Evolutionary conservation across 2,797 vertebrate genomes (phyloP), one percentile per base, ranked within the genome.

Genomic region (Sandelia bainsii): DNA sequence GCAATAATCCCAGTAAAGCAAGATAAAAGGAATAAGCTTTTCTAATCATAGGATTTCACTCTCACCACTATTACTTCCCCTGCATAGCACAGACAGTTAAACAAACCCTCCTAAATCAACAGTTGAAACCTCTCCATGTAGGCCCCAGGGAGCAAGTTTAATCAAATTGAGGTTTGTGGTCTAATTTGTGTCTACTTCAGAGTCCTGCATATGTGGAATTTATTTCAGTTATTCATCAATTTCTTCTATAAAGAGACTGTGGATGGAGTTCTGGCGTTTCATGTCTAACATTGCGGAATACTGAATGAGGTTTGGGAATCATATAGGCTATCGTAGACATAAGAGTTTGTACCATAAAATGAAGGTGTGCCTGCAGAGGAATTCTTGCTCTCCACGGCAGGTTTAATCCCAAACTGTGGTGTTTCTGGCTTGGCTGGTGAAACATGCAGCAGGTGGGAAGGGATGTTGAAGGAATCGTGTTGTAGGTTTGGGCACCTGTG

Each of bases 141-240:
- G 42, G 62, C 80, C 63, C 49, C 42, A 1, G 56, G 60, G 53
- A 72, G 23, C 68, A n/a, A 40, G 53, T 71, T 75, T 62, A 85
- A 85, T 83, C 72, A 73, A 62, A 74, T 51, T 69, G 64, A 32
- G 74, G 58, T 83, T 80, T 85, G 84, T 71, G 85, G 84, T 85
- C 62, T 80, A 72, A 83, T 83, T 75, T 84, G 62, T 70, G 83
- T 82, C 60, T 65, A 42, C 34, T 79, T 62, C 59, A 54, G 37
- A 63, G 29, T 62, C 40, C 50, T 39, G 60, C 27, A 17, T 37
- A 46, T 65, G 57, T n/a, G 69, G 4, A 54, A 45, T 62, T 57
- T 75, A 56, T 54, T 60, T 57, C 42, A 61, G 63, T 79, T 42
- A 74, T 14, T 62, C 63, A 72, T 75, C 64, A 40, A 9, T 67